A percentile compares a stretch with the other conserved stretches of the same genome.
Conservation (phyloP, 2,797 vertebrate species). For the Falco berigora region DNA sequence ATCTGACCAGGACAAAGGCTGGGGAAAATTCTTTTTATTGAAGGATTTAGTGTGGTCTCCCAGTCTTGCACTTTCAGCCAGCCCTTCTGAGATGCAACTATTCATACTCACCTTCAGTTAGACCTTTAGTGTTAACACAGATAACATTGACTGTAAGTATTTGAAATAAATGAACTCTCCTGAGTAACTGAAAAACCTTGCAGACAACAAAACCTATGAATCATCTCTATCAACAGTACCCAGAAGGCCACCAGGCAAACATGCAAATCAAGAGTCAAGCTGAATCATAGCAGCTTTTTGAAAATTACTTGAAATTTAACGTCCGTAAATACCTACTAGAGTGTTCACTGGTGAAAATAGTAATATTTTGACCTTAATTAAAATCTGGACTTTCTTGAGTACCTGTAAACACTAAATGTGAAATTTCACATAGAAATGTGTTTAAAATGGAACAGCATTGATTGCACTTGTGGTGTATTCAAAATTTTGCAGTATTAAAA, state of each 20-base stretch:
- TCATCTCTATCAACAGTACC: background rate
- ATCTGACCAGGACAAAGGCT: background rate
- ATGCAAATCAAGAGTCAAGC: background rate
- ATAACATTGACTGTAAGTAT: background rate
- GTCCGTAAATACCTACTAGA: background rate
- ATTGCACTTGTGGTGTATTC: background rate
- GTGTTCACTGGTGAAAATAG: background rate
- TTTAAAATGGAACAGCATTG: background rate
- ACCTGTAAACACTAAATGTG: background rate
- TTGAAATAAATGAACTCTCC: background rate
- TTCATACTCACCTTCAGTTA: background rate
- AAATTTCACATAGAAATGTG: background rate
- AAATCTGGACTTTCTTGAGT: background rate
- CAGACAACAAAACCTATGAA: background rate
- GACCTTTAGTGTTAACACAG: background rate
- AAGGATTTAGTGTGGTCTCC: background rate
- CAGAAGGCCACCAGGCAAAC: background rate
- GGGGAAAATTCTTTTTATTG: background rate
- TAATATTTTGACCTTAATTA: conserved; percentile 10
- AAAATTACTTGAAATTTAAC: conserved; percentile 1
- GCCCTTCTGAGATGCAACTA: background rate
- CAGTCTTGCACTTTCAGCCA: background rate
- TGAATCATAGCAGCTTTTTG: background rate
- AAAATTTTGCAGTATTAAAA: background rate
- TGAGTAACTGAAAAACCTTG: background rate